phyloP scores from a whole-genome alignment of 2,888 invertebrate species.

The Lasioglossum marginatum region DNA sequence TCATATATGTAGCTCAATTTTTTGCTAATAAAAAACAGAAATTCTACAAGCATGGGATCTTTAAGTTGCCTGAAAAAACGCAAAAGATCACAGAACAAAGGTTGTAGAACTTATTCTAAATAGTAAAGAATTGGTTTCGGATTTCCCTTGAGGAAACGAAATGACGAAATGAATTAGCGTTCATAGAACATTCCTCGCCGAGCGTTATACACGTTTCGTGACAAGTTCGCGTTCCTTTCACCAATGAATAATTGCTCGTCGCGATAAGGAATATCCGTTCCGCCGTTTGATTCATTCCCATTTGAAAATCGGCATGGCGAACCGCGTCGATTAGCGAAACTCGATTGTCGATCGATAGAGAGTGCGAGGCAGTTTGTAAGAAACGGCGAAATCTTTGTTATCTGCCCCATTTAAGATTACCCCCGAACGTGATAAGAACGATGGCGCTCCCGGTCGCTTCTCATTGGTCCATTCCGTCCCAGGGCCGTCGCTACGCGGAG shows the following conservation, averaged over 20 bases:
- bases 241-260: not conserved
- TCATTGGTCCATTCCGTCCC: not conserved
- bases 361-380: not conserved
- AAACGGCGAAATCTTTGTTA: not conserved
- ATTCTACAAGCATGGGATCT: too few species aligned
- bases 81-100: too few species aligned
- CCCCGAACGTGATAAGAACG: not conserved
- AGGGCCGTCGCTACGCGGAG: not conserved
- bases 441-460: not conserved
- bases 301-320: slow-evolving; percentile 8
- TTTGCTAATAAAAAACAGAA: too few species aligned
- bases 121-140: too few species aligned
- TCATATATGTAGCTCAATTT: too few species aligned
- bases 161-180: not conserved
- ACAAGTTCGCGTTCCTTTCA: not conserved
- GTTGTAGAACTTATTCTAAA: too few species aligned
- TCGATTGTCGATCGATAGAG: slow-evolving; percentile 11
- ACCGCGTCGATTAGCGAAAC: not conserved
- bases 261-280: not conserved
- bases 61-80: too few species aligned
- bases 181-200: not conserved
- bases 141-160: too few species aligned
- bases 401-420: not conserved
- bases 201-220: slow-evolving; percentile 1
- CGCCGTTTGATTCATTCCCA: not conserved